phyloP scores from a whole-genome alignment of 2,888 invertebrate species.

The Hypena proboscidalis region DNA sequence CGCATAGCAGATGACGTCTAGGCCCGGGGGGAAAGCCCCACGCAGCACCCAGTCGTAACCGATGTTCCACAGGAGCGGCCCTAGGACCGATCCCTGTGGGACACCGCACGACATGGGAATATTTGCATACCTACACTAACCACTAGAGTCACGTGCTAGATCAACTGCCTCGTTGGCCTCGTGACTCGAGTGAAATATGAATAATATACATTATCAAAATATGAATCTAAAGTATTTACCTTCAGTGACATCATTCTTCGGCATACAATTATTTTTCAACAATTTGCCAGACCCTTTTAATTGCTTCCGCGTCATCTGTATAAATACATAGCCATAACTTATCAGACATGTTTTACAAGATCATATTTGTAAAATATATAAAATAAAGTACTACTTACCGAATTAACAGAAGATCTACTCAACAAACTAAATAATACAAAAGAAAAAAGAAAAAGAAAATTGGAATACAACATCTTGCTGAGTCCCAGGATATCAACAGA shows the following conservation, averaged over 20 bases:
- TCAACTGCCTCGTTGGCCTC: no score
- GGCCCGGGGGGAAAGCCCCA: no score
- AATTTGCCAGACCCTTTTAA: slow-evolving; percentile 57
- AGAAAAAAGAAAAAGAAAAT: slow-evolving; percentile 9
- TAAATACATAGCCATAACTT: no score
- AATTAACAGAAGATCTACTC: slow-evolving; percentile 10
- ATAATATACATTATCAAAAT: no score
- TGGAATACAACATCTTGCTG: slow-evolving; percentile 14
- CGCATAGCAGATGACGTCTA: no score
- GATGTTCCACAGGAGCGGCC: no score
- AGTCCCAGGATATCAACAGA: slow-evolving; percentile 1
- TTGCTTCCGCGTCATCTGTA: slow-evolving; percentile 60
- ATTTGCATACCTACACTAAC: no score
- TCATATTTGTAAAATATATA: background rate
- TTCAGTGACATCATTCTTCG: slow-evolving; percentile 57
- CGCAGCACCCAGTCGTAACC: no score
- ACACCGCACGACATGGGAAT: no score
- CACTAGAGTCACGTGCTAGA: no score
- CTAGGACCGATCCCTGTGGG: no score
- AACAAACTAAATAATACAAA: slow-evolving; percentile 9
- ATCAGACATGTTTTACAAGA: background rate
- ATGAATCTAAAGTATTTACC: slow-evolving; percentile 39
- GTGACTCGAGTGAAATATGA: no score
- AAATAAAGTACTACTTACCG: slow-evolving; percentile 28
- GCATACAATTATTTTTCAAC: slow-evolving; percentile 58